Evolutionary conservation across 1,140 invertebrate genomes (phyloP), one percentile per base, ranked within the genome.

Genomic region (Littorina saxatilis): DNA sequence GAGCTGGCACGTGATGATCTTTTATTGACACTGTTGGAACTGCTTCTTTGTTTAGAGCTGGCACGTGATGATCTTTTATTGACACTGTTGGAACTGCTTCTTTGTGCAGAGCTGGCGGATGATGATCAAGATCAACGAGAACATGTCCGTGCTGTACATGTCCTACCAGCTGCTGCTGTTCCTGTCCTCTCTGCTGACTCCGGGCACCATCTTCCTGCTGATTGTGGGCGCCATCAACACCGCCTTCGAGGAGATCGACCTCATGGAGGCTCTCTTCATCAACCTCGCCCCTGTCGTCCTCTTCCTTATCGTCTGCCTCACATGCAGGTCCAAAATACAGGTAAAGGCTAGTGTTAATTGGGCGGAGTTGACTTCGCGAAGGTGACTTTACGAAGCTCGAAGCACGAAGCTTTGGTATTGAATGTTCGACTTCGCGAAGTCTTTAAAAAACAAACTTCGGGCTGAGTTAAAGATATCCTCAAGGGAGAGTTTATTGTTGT

Each of bases 181-280:
- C 87, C 85, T 93, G 13, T 94, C 94, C 7, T 94, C 94, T 4
- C 91, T 95, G 66, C 87, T 95, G 4, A 94, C 94, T 29, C 95
- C 95, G 3, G 95, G 94, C 39, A 95, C 94, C 11, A 95, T 95
- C 80, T 95, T 95, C 82, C 92, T 95, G 11, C 94, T 95, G 91
- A 91, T 95, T 81, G 94, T 94, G 35, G 95, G 95, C 40, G 94
- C 95, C n/a, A 92, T 95, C 82, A 93, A 92, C 72, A 94, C 93
- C 20, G 95, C 95, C 81, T 88, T 91, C 77, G 82, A 82, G 17
- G 92, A 94, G 5, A 91, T 78, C 20, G 92, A 93, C 74, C 92
- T 92, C 87, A 88, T 91, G 37, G 92, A 86, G 15, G 87, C 94
- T 43, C 92, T 95, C 78, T 79, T 90, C 37, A 87, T 93, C 80